A percentile compares a stretch with the other conserved stretches of the same genome.
phyloP scores from a whole-genome alignment of 2,113 vertebrate species.

The Aphelocoma coerulescens region DNA sequence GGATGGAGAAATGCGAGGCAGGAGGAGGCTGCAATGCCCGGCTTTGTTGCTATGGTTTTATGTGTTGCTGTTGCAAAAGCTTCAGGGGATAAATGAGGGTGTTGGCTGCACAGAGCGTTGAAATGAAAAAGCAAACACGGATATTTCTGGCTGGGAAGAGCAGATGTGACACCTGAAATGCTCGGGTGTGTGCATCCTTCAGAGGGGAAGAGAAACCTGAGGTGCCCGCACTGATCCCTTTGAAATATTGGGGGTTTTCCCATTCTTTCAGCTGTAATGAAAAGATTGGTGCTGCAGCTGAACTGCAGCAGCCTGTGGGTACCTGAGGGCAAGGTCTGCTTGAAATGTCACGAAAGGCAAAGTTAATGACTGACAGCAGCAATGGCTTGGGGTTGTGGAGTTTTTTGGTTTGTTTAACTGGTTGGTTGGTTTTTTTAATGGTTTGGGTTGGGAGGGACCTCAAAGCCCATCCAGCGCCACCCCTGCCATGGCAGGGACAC shows the following conservation, averaged over 20 bases:
- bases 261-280: background rate
- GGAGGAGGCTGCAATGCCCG: background rate
- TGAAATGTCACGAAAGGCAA: background rate
- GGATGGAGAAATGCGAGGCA: background rate
- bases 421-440: background rate
- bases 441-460: background rate
- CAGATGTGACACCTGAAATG: background rate
- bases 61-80: background rate
- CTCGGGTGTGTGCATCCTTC: background rate
- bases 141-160: background rate
- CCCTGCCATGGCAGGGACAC: background rate
- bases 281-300: background rate
- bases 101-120: background rate
- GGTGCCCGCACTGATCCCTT: background rate
- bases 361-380: background rate
- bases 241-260: background rate
- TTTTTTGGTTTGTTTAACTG: background rate
- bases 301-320: background rate
- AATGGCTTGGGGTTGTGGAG: fast-evolving
- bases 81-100: background rate
- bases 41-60: slow-evolving; percentile 31
- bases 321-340: background rate
- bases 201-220: background rate
- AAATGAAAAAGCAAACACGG: background rate
- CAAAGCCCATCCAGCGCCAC: fast-evolving